Base-by-base conservation (phyloP, 37 sponge, comb jelly and placozoan genomes). In the Crambe crambe region DNA sequence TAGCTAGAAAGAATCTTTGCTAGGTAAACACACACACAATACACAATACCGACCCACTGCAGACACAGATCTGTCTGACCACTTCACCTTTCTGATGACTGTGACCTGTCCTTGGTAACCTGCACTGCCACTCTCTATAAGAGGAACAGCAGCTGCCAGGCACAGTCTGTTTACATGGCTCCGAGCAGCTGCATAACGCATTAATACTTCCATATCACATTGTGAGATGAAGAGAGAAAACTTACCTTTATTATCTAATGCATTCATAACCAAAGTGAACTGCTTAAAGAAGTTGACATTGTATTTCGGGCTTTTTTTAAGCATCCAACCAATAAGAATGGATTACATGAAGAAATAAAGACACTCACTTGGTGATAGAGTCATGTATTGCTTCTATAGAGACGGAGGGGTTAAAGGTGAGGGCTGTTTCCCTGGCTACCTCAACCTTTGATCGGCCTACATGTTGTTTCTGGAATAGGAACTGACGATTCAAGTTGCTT, bases 21-120 rank as follows among this genome's bases (percentile, higher is more conserved):
- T n/a, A n/a, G n/a, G n/a, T n/a, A n/a, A n/a, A n/a, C n/a, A n/a
- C n/a, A n/a, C n/a, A n/a, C n/a, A n/a, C n/a, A n/a, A n/a, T n/a
- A n/a, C n/a, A n/a, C n/a, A n/a, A n/a, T n/a, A n/a, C n/a, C n/a
- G n/a, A n/a, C n/a, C n/a, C n/a, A 47, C 51, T 47, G 51, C 51
- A 12, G 6, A 47, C 51, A 47, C 51, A 47, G 51, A 6, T 6
- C 12, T 47, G 10, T 47, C 10, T 47, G 10, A 47, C 51, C 39
- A 36, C 21, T 66, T 66, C 30, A 91, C 97, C 87, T 89, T 94
- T 36, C 83, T 80, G 20, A 97, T 97, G 42, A 94, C 97, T 41
- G 95, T 91, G 35, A 98, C 97, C 77, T 98, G 99, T 10, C 99
- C 99, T 22, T 92, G 90, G 79, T 98, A 98, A 5, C 99, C 99